phyloP scores from a whole-genome alignment of 2,113 vertebrate species.

The Myocastor coypus region DNA sequence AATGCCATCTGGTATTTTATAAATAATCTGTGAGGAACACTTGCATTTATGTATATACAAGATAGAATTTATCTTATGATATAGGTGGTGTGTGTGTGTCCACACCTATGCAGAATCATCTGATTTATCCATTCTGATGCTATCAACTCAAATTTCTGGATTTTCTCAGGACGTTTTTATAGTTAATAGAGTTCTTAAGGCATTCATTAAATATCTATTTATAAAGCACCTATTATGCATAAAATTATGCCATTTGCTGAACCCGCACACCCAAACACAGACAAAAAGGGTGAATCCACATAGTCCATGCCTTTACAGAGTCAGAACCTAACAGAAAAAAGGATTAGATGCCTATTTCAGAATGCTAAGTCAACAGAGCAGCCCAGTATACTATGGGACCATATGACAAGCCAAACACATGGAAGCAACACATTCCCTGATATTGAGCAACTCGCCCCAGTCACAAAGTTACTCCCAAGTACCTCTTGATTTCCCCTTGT shows the following conservation, averaged over 20 bases:
- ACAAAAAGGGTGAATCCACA: neutral
- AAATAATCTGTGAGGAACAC: conserved; percentile 52
- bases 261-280: neutral
- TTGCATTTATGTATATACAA: conserved; percentile 13
- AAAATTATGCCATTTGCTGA: neutral
- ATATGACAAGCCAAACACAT: neutral
- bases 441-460: neutral
- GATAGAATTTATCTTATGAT: neutral
- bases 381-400: neutral
- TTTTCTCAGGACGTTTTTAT: neutral
- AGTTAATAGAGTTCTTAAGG: neutral
- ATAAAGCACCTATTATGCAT: neutral
- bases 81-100: neutral
- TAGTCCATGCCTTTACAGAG: neutral
- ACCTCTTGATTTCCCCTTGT: neutral
- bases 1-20: conserved; percentile 69
- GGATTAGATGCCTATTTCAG: neutral
- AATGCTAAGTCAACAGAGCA: neutral
- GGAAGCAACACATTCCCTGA: neutral
- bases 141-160: neutral
- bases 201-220: conserved; percentile 21
- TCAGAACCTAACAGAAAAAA: neutral
- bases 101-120: neutral
- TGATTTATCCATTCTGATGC: neutral
- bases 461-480: neutral